These are phyloP conservation scores for Sebastiscus albofasciatus DNA, from an alignment of 2,797 vertebrate species.

Conservation along the genomic window DNA sequence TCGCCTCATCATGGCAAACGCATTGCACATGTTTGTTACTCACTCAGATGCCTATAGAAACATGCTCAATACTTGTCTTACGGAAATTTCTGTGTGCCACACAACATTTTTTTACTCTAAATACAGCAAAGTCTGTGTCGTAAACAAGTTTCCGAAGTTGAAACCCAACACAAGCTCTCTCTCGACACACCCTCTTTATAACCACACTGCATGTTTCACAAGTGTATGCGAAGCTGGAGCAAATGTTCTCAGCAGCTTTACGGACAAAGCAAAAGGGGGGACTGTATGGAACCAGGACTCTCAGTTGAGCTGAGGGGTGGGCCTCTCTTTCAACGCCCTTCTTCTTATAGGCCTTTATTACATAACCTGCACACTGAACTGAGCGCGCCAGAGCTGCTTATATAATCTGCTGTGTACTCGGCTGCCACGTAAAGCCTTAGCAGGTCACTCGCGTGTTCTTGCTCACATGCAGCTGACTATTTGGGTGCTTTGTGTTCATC, in stretches of 20 bases:
- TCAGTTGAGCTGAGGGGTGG: constrained; percentile 13
- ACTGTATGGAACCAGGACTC: not conserved
- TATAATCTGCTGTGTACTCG: constrained; percentile 67
- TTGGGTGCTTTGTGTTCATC: constrained; percentile 12
- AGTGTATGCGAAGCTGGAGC: not conserved
- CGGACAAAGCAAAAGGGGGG: not conserved
- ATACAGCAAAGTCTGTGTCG: not conserved
- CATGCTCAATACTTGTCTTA: not conserved
- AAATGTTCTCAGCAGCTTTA: constrained; percentile 1
- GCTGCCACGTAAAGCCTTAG: constrained; percentile 49
- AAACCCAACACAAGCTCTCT: not conserved
- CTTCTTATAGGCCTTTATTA: constrained; percentile 63
- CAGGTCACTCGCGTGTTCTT: constrained; percentile 25
- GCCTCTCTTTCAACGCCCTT: constrained; percentile 22
- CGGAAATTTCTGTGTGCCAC: not conserved
- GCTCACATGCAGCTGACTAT: constrained; percentile 28
- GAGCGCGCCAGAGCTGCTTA: constrained; percentile 66
- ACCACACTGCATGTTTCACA: not conserved
- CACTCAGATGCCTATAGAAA: not conserved
- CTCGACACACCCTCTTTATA: not conserved
- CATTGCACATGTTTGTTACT: not conserved
- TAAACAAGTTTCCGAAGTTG: not conserved
- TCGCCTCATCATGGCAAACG: not conserved
- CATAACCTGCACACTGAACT: constrained; percentile 54
- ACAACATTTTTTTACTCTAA: not conserved